Evolutionary conservation across 2,888 invertebrate genomes (phyloP).

Genomic region (Pristionchus fissidentatus): DNA sequence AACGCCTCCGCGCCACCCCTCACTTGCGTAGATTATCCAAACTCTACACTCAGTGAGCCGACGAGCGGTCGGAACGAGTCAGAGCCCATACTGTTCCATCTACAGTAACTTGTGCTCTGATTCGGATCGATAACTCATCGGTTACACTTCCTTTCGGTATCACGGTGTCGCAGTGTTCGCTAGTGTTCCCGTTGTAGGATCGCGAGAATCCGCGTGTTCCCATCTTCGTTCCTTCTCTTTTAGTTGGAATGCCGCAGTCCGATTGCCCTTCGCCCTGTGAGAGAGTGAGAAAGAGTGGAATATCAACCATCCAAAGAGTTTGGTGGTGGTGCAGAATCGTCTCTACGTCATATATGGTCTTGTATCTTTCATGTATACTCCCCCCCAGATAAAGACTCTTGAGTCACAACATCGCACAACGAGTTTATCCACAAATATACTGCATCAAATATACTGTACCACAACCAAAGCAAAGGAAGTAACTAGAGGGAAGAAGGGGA

Average conservation of each 20-base stretch:
- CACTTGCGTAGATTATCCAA: not conserved
- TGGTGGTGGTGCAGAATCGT: slow-evolving; percentile 48
- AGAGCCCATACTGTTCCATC: slow-evolving; percentile 38
- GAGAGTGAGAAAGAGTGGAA: not conserved
- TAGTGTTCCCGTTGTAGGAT: slow-evolving; percentile 27
- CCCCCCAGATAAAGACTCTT: slow-evolving; percentile 24
- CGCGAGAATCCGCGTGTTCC: not conserved
- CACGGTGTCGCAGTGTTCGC: slow-evolving; percentile 12
- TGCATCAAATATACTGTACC: not conserved
- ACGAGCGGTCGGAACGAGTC: not conserved
- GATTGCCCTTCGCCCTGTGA: slow-evolving; percentile 42
- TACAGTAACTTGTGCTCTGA: slow-evolving; percentile 1
- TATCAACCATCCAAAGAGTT: not conserved
- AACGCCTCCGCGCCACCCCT: slow-evolving; percentile 26
- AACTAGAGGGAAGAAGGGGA: slow-evolving; percentile 11
- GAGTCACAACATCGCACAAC: too few species aligned
- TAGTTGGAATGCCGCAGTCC: slow-evolving; percentile 42
- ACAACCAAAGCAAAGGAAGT: not conserved
- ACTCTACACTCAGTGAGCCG: not conserved
- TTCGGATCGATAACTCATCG: not conserved
- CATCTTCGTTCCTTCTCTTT: not conserved
- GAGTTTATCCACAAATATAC: slow-evolving; percentile 14
- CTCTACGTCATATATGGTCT: slow-evolving; percentile 15
- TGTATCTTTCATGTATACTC: not conserved
- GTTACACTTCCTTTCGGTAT: not conserved